Evolutionary conservation across 2,797 vertebrate species (phyloP), one percentile per base, ranked within the genome.

Genomic region (Neoniphon sammara): DNA sequence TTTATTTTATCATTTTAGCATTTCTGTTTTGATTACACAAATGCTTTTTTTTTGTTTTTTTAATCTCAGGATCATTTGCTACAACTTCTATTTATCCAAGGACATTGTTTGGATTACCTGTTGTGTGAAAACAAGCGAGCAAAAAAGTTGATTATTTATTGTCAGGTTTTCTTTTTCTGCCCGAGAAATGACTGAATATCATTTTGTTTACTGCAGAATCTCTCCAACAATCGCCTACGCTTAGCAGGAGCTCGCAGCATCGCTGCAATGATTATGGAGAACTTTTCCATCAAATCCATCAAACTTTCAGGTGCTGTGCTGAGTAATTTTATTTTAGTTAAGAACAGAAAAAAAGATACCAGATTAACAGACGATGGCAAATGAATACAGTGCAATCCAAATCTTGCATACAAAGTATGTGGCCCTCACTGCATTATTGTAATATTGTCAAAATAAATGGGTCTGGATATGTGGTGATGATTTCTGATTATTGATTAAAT

Each of bases 211-310:
- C 87, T 80, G 76, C 83, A 96, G 94, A 95, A 96, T 60, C 78
- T 96, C 30, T 95, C 94, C 9, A 65, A 90, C 61, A 96, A 96
- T 78, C 60, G 90, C 1, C 85, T 96, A 49, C 67, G 69, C 42
- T 81, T 82, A 15, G 47, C 86, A 74, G 94, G 93, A 54, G 93
- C 92, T 1, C 64, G 75, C 47, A 27, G 75, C 60, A 81, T 95
- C 78, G 86, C 90, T 30, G 70, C 69, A 66, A 92, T 95, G 70
- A 84, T 95, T 67, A 73, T 64, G 49, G 80, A 86, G 63, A 94
- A 94, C 11, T 15, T 42, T 53, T 86, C 77, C 0, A 62, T 96
- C 9, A 36, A 47, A 56, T 71, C 66, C 50, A 77, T 95, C 76
- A 88, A 90, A 46, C 92, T 96, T 17, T 89, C 94, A 89, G 91